Base-by-base conservation (phyloP, 2,113 vertebrate species). In the Bufo gargarizans region DNA sequence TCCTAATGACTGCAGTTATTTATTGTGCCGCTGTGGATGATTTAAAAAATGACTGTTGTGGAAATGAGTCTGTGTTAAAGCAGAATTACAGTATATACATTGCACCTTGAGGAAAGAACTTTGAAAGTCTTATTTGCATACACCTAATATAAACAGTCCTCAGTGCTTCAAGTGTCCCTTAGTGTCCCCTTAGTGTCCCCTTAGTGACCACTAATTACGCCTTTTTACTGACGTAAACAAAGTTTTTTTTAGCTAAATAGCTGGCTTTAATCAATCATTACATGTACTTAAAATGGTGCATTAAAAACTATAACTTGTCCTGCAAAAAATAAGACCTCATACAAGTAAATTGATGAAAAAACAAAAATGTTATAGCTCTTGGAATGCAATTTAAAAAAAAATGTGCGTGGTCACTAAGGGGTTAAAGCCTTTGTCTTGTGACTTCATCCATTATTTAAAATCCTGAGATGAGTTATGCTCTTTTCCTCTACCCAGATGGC, bases 361-460 rank as follows among this genome's bases (percentile, higher is more conserved):
- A 33, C 33, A 33, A 33, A 33, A 33, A 33, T 1, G 33, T 33
- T 33, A 33, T 33, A 33, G 33, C 33, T 33, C 33, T 33, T 33
- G 33, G 33, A 33, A 33, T 33, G 33, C 33, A 33, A 33, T 33
- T 33, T 33, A n/a, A n/a, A n/a, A n/a, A n/a, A n/a, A 33, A 33
- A 33, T 33, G 33, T 33, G 33, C 33, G 33, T 33, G 33, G 33
- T 33, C 33, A 33, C 33, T 33, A 33, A 33, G 33, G 33, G 33
- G 33, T 33, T 76, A 74, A 50, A 88, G 3, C 67, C 45, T 74
- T 49, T 88, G 79, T 65, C 55, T 69, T 82, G 65, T 88, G 45
- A 88, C 79, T 88, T 82, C 79, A 82, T 88, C 69, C 45, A 88
- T 82, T 82, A 88, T 88, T 82, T 74, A 88, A 82, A 82, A 81